Percentiles rank a stretch among this genome's conserved stretches.
phyloP scores from a whole-genome alignment of 2,113 vertebrate species.

The Eclectus roratus region DNA sequence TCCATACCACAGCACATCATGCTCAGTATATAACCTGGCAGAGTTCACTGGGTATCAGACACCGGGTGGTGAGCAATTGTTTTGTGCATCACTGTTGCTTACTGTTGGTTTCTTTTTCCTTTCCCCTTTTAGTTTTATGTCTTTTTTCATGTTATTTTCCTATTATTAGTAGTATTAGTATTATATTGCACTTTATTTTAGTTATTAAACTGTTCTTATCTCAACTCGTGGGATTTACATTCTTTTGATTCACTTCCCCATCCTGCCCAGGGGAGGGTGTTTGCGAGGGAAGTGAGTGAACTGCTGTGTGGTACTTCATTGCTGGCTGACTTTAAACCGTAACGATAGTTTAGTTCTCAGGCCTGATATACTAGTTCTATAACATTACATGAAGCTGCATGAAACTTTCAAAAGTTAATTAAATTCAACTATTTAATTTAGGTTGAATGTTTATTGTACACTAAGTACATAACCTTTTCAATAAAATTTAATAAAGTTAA shows the following conservation, averaged over 20 bases:
- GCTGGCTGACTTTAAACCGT: not conserved
- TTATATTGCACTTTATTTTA: not conserved
- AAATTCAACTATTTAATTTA: conserved; percentile 61
- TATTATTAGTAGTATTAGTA: not conserved
- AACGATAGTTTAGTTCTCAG: not conserved
- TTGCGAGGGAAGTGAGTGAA: not conserved
- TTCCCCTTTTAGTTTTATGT: not conserved
- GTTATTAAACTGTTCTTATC: not conserved
- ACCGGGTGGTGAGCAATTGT: not conserved
- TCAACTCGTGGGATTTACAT: not conserved
- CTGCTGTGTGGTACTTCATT: not conserved
- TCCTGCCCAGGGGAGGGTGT: not conserved
- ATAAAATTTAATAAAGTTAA: conserved; percentile 47
- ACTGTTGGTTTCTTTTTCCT: not conserved
- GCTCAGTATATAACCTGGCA: not conserved
- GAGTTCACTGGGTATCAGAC: not conserved
- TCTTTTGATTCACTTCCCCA: not conserved
- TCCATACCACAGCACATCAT: not conserved
- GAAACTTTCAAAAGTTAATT: conserved; percentile 41
- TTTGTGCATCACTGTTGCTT: not conserved
- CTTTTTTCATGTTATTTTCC: not conserved
- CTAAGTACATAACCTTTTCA: conserved; percentile 27
- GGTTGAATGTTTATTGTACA: conserved; percentile 52
- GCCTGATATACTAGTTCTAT: not conserved
- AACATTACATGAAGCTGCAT: not conserved